These are phyloP conservation scores for Pantelozetes paolii DNA, from an alignment of 2,888 invertebrate species.

Conservation along the genomic window DNA sequence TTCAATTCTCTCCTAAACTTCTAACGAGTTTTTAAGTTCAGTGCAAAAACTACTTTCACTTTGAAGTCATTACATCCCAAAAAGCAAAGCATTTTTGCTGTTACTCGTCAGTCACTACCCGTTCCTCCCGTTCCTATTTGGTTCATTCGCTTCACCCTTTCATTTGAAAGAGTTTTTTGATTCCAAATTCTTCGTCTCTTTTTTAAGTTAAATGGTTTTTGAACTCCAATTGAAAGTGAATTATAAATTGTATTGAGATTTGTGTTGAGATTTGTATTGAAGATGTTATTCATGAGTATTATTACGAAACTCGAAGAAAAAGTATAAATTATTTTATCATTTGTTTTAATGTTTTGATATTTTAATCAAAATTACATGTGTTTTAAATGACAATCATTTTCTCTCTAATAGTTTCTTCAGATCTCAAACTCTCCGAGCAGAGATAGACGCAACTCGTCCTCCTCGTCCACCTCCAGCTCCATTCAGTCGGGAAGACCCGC, in stretches of 20 bases:
- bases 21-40: background rate
- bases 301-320: conserved; percentile 13
- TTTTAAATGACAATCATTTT: background rate
- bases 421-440: conserved; percentile 43
- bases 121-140: background rate
- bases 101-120: background rate
- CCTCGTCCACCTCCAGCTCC: conserved; percentile 36
- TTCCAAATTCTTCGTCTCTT: background rate
- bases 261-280: background rate
- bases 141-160: background rate
- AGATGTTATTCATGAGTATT: conserved; percentile 9
- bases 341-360: too few species aligned
- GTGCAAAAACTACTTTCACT: background rate
- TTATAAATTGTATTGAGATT: background rate
- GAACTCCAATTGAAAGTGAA: background rate
- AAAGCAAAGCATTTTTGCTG: background rate
- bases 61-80: conserved; percentile 3
- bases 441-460: conserved; percentile 63
- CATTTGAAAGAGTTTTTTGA: background rate
- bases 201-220: background rate
- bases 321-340: background rate
- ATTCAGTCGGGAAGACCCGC: conserved; percentile 59
- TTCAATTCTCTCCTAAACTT: background rate
- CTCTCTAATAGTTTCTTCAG: conserved; percentile 32
- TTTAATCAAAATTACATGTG: too few species aligned